phyloP scores from a whole-genome alignment of 1,140 invertebrate species.

The Chironomus striatipennis region DNA sequence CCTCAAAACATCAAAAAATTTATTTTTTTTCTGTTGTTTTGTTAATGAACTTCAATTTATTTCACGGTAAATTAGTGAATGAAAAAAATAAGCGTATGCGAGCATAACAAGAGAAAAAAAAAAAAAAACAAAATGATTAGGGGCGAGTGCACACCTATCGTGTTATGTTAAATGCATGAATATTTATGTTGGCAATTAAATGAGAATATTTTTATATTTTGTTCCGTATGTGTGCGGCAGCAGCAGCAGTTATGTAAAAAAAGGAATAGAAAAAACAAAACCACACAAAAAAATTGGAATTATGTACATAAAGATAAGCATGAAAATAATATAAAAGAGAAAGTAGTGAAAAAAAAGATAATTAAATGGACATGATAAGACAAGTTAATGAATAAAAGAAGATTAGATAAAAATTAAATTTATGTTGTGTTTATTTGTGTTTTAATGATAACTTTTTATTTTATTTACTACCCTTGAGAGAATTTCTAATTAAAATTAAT shows the following conservation, averaged over 20 bases:
- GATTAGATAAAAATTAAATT: no score
- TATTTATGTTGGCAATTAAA: not conserved
- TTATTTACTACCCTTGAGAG: not conserved
- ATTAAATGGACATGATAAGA: not conserved
- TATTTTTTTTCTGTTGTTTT: not conserved
- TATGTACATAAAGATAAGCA: no score
- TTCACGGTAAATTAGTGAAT: slow-evolving; percentile 8
- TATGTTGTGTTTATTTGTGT: no score
- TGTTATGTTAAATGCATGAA: not conserved
- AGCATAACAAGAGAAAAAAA: not conserved
- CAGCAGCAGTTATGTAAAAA: no score
- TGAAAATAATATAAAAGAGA: not conserved
- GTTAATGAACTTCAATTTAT: slow-evolving; percentile 14
- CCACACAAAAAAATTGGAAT: no score
- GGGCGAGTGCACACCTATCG: not conserved
- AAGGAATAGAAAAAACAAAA: no score
- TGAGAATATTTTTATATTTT: not conserved
- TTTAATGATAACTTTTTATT: not conserved
- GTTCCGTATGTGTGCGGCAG: no score
- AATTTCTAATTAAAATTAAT: no score
- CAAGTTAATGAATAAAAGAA: not conserved
- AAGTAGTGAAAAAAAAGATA: not conserved
- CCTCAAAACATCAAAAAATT: no score
- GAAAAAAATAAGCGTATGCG: not conserved
- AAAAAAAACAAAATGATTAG: not conserved